A percentile compares a stretch with the other conserved stretches of the same genome.
These are phyloP conservation scores for Drosophila ohnishii DNA, from an alignment of 1,140 invertebrate genomes.

Conservation along the genomic window DNA sequence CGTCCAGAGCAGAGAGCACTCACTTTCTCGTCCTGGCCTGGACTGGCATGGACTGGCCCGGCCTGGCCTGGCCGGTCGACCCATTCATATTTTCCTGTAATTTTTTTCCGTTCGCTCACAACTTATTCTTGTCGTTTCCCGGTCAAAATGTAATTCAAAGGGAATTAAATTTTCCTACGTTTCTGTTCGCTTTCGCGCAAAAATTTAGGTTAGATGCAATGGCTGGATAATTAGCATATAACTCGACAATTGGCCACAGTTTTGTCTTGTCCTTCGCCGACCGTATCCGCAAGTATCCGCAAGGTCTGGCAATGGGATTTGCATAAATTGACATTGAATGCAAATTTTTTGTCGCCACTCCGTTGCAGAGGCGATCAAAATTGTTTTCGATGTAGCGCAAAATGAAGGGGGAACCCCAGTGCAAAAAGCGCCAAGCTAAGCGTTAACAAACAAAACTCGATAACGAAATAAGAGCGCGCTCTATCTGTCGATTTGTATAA, in stretches of 20 bases:
- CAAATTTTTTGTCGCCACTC: constrained; percentile 61
- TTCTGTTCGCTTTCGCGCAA: constrained; percentile 11
- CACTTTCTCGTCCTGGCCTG: constrained; percentile 53
- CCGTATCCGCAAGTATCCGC: constrained; percentile 14
- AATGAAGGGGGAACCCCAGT: constrained; percentile 21
- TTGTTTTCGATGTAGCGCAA: constrained; percentile 59
- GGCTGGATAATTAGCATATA: constrained; percentile 66
- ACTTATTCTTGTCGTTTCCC: constrained; percentile 28
- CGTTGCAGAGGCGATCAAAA: constrained; percentile 55
- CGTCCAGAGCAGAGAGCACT: constrained; percentile 64
- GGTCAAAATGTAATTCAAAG: constrained; percentile 72
- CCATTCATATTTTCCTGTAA: constrained; percentile 70
- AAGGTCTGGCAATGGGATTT: constrained; percentile 64
- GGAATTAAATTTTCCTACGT: constrained; percentile 73
- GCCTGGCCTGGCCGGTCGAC: constrained; percentile 46
- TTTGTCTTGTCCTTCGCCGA: constrained; percentile 59
- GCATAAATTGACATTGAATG: constrained; percentile 79
- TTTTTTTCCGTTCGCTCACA: constrained; percentile 30
- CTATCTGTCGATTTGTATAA: constrained; percentile 67
- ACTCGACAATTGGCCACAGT: constrained; percentile 63
- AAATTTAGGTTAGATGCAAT: constrained; percentile 58
- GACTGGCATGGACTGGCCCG: constrained; percentile 12
- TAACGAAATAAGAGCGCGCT: constrained; percentile 70
- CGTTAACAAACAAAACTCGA: constrained; percentile 79
- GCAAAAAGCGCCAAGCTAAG: constrained; percentile 75